Evolutionary conservation across 2,888 invertebrate species (phyloP).

Genomic region (Netelia inedita): DNA sequence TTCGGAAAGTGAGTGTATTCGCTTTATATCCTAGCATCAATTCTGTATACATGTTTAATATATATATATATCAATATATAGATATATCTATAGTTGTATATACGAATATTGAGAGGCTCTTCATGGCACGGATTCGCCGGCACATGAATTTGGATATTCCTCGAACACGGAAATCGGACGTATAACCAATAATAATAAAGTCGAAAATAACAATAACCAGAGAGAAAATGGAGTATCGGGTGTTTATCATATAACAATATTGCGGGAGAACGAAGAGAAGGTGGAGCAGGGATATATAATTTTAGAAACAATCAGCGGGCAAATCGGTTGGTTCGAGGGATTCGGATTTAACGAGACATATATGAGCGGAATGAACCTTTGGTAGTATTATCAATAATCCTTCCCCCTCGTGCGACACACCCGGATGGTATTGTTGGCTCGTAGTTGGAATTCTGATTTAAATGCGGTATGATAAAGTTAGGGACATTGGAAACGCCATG

Average conservation of each 20-base stretch:
- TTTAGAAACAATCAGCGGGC: neutral
- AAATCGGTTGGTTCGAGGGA: neutral
- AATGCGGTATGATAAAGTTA: conserved; percentile 60
- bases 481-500: conserved; percentile 39
- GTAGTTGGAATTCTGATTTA: conserved; percentile 42
- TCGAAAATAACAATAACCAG: conserved; percentile 12
- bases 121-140: conserved; percentile 22
- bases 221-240: neutral
- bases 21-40: conserved; percentile 37
- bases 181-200: conserved; percentile 5
- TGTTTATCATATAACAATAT: neutral
- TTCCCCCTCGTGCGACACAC: neutral
- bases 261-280: neutral
- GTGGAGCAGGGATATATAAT: neutral
- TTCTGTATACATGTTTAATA: neutral
- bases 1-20: conserved; percentile 46
- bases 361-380: neutral
- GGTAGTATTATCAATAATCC: conserved; percentile 34
- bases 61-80: neutral
- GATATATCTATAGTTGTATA: neutral
- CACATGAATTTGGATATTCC: conserved; percentile 13
- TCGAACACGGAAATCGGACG: conserved; percentile 9
- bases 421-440: conserved; percentile 16
- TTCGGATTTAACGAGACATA: neutral
- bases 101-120: conserved; percentile 16